A percentile compares a stretch with the other conserved stretches of the same genome.
These are phyloP conservation scores for Drosophila truncata DNA, from an alignment of 1,140 invertebrate species.

Conservation along the genomic window DNA sequence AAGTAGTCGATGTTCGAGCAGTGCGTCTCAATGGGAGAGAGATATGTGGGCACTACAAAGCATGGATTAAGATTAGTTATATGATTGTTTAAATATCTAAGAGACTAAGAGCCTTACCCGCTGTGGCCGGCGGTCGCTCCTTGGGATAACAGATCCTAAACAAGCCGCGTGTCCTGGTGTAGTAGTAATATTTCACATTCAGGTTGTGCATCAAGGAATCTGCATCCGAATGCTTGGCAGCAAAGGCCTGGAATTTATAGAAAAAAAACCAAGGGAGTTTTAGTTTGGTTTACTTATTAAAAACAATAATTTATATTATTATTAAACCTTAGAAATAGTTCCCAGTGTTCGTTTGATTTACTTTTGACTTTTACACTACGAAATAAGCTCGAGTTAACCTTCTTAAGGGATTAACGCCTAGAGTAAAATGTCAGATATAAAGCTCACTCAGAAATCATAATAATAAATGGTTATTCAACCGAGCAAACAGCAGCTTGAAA, in stretches of 20 bases:
- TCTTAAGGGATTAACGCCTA: conserved; percentile 36
- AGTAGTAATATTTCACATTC: conserved; percentile 94
- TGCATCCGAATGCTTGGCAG: conserved; percentile 89
- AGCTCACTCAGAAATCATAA: neutral
- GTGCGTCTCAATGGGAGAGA: conserved; percentile 97
- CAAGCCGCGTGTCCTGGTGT: conserved; percentile 94
- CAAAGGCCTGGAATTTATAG: conserved; percentile 88
- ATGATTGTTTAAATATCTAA: too few species aligned
- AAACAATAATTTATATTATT: neutral
- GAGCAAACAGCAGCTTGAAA: neutral
- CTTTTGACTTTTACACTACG: neutral
- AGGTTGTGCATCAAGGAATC: conserved; percentile 91
- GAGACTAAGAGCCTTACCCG: conserved; percentile 87
- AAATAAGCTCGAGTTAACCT: conserved; percentile 14
- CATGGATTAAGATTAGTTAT: neutral
- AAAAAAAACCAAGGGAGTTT: neutral
- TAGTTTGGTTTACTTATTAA: too few species aligned
- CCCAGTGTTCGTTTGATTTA: neutral
- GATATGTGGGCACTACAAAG: conserved; percentile 92
- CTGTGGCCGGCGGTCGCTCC: conserved; percentile 90
- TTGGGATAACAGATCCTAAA: conserved; percentile 96
- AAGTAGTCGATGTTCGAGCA: conserved; percentile 98
- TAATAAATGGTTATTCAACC: conserved; percentile 25
- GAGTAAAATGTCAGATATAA: neutral
- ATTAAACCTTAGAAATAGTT: neutral